A percentile compares a stretch with the other conserved stretches of the same genome.
phyloP scores from a whole-genome alignment of 2,113 vertebrate genomes.

The Ctenomys sociabilis region DNA sequence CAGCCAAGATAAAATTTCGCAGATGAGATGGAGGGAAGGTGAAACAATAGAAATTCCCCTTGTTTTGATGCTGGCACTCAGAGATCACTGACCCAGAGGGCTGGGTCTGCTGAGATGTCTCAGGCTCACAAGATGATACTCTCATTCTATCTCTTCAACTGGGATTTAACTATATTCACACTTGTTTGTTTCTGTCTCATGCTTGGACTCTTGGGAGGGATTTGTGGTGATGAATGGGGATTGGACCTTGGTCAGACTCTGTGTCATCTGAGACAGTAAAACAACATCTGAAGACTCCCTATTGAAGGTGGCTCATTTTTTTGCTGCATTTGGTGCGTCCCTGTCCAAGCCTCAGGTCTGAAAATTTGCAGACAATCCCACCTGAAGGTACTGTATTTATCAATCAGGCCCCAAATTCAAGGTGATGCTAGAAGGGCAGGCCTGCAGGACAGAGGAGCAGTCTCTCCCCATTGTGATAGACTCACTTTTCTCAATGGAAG shows the following conservation, averaged over 20 bases:
- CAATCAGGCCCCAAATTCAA: background rate
- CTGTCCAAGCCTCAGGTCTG: background rate
- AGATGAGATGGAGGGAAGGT: background rate
- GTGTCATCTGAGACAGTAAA: background rate
- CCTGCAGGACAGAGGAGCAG: fast-evolving
- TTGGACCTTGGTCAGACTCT: background rate
- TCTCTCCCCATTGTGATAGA: background rate
- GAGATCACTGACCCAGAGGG: background rate
- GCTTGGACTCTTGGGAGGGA: background rate
- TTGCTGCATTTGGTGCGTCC: background rate
- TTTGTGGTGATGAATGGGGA: background rate
- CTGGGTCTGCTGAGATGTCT: background rate
- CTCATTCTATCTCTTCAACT: background rate
- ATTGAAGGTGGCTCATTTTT: background rate
- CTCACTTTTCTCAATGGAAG: background rate
- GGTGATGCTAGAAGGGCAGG: background rate
- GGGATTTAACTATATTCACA: background rate
- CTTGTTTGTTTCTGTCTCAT: background rate
- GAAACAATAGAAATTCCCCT: background rate
- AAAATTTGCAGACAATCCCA: background rate
- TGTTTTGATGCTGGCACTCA: background rate
- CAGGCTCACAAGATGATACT: background rate
- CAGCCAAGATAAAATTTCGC: background rate
- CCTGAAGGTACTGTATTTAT: background rate
- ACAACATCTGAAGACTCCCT: background rate